Conservation (phyloP, 1,140 invertebrate genomes). For the Aplysia californica region DNA sequence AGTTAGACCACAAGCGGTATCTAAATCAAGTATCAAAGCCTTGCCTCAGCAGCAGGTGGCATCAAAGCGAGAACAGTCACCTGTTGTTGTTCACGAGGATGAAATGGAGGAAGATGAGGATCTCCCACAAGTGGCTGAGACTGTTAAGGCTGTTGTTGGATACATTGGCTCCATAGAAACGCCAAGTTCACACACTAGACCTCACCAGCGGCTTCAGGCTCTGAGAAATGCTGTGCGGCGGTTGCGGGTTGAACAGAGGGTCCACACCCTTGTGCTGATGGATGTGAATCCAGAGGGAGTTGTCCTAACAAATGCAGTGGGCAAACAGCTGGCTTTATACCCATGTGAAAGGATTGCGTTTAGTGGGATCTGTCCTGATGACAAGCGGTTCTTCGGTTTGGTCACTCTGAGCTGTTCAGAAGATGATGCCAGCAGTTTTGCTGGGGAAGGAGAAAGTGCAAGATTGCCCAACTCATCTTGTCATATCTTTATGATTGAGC, state of each 20-base stretch:
- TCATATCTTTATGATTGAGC: constrained; percentile 94
- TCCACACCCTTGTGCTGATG: constrained; percentile 87
- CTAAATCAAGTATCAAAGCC: neutral
- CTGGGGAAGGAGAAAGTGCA: constrained; percentile 39
- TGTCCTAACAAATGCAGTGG: constrained; percentile 78
- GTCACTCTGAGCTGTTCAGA: constrained; percentile 79
- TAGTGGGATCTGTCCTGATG: constrained; percentile 87
- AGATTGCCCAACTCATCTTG: constrained; percentile 83
- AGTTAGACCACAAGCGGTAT: neutral
- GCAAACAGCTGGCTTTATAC: constrained; percentile 79
- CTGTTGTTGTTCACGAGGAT: neutral
- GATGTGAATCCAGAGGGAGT: constrained; percentile 84
- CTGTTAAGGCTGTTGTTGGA: constrained; percentile 88
- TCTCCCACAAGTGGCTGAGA: constrained; percentile 3
- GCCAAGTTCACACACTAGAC: constrained; percentile 82
- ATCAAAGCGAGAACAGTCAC: neutral
- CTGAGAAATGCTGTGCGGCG: constrained; percentile 86
- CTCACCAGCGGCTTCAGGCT: constrained; percentile 75
- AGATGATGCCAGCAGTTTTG: constrained; percentile 50
- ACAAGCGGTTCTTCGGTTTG: constrained; percentile 91
- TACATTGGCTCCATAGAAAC: constrained; percentile 96
- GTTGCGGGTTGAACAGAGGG: constrained; percentile 88
- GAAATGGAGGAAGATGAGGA: constrained; percentile 1
- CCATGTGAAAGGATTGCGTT: constrained; percentile 87
- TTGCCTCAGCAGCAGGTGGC: neutral